Percentiles rank a stretch among this genome's conserved stretches.
Conservation (phyloP, 1,140 invertebrate species). For the Riptortus pedestris region DNA sequence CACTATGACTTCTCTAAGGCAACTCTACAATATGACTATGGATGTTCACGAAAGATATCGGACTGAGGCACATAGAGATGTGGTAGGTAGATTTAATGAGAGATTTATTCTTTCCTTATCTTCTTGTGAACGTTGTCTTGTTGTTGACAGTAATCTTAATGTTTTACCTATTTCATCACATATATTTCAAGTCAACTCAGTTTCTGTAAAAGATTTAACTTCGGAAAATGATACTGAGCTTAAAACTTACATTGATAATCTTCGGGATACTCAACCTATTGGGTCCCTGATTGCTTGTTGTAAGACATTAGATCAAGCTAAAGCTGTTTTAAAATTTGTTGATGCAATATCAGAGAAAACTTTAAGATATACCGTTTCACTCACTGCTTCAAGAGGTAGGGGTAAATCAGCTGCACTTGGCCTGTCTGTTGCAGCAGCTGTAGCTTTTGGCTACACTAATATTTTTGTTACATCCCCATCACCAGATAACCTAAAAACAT, state of each 20-base stretch:
- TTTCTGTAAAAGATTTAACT: slow-evolving; percentile 41
- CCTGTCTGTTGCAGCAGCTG: slow-evolving; percentile 73
- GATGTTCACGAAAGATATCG: slow-evolving; percentile 93
- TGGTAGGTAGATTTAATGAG: slow-evolving; percentile 94
- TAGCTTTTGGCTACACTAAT: slow-evolving; percentile 89
- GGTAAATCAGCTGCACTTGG: slow-evolving; percentile 98
- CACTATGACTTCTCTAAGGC: slow-evolving; percentile 77
- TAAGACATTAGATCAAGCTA: slow-evolving; percentile 88
- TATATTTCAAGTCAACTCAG: slow-evolving; percentile 64
- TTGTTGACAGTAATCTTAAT: slow-evolving; percentile 87
- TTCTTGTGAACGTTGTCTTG: slow-evolving; percentile 76
- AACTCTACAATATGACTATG: slow-evolving; percentile 95
- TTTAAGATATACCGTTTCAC: slow-evolving; percentile 75
- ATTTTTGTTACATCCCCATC: slow-evolving; percentile 96
- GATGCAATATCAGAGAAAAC: slow-evolving; percentile 92
- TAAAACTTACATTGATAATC: slow-evolving; percentile 56
- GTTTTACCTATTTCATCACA: slow-evolving; percentile 88
- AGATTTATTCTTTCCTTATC: slow-evolving; percentile 86
- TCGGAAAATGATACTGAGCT: slow-evolving; percentile 49
- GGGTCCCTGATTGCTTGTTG: slow-evolving; percentile 83
- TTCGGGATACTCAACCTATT: slow-evolving; percentile 82
- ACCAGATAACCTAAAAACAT: slow-evolving; percentile 94
- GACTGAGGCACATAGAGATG: slow-evolving; percentile 87
- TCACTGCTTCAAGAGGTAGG: slow-evolving; percentile 91
- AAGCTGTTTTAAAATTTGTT: slow-evolving; percentile 86